These are phyloP conservation scores for Tillus elongatus DNA, from an alignment of 2,888 invertebrate species.

Conservation along the genomic window DNA sequence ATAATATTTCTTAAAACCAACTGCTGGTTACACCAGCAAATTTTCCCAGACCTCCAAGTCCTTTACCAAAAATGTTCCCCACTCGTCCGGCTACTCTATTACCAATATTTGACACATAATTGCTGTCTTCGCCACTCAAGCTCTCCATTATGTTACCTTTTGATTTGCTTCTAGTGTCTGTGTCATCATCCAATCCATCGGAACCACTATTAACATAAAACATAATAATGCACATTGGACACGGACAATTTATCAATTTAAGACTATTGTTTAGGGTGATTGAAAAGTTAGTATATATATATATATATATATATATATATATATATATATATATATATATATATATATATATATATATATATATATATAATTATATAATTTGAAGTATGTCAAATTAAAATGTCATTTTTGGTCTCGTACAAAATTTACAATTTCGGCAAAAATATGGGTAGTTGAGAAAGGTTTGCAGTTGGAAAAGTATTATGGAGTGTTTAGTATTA, in stretches of 20 bases:
- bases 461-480: too few relatives aligned
- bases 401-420: too few relatives aligned
- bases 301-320: too few relatives aligned
- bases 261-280: too few relatives aligned
- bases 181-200: conserved; percentile 49
- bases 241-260: not conserved
- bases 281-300: too few relatives aligned
- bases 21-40: conserved; percentile 75
- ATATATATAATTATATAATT: too few relatives aligned
- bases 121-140: conserved; percentile 62
- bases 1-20: conserved; percentile 61
- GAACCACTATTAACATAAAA: conserved; percentile 25
- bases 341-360: too few relatives aligned
- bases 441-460: too few relatives aligned
- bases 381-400: too few relatives aligned
- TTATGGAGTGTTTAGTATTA: too few relatives aligned
- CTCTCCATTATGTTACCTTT: conserved; percentile 53
- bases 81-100: conserved; percentile 81
- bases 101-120: conserved; percentile 67
- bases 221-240: conserved; percentile 7
- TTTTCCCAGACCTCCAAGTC: conserved; percentile 83
- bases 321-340: too few relatives aligned
- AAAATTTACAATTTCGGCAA: too few relatives aligned
- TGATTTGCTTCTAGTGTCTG: conserved; percentile 49
- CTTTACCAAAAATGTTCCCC: conserved; percentile 83